These are phyloP conservation scores for Periparus ater DNA, from an alignment of 2,797 vertebrate genomes.

Conservation along the genomic window DNA sequence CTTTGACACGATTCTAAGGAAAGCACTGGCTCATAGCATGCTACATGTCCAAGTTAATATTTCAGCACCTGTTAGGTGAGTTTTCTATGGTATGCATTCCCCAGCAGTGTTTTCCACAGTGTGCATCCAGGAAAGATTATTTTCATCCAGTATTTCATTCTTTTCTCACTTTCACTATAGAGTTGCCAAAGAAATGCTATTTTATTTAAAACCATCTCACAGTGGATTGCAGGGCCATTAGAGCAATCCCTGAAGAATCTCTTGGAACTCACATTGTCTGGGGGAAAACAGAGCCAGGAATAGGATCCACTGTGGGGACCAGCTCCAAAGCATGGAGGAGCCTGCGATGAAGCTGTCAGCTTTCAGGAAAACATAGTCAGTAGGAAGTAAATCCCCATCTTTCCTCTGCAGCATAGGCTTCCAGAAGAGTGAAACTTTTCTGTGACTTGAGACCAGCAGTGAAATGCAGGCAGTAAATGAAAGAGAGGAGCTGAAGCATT, in stretches of 20 bases:
- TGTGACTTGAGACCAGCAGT: not conserved
- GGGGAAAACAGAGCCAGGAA: not conserved
- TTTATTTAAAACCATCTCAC: not conserved
- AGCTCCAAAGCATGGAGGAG: not conserved
- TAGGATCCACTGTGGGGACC: not conserved
- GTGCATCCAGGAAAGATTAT: not conserved
- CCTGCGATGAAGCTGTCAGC: not conserved
- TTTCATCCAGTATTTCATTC: not conserved
- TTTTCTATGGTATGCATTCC: not conserved
- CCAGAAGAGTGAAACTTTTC: not conserved
- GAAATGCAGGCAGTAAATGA: not conserved
- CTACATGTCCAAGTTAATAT: not conserved
- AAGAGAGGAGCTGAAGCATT: not conserved
- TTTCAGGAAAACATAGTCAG: not conserved
- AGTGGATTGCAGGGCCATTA: not conserved
- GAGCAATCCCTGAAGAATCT: not conserved
- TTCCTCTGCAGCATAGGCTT: not conserved
- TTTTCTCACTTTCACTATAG: not conserved
- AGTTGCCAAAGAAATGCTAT: not conserved
- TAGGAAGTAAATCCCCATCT: not conserved
- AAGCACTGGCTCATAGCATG: not conserved
- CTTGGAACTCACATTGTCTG: not conserved
- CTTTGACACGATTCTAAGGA: not conserved
- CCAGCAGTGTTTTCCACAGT: not conserved
- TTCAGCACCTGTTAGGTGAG: not conserved